Evolutionary conservation across 1,140 invertebrate species (phyloP).

Genomic region (Anthonomus grandis): DNA sequence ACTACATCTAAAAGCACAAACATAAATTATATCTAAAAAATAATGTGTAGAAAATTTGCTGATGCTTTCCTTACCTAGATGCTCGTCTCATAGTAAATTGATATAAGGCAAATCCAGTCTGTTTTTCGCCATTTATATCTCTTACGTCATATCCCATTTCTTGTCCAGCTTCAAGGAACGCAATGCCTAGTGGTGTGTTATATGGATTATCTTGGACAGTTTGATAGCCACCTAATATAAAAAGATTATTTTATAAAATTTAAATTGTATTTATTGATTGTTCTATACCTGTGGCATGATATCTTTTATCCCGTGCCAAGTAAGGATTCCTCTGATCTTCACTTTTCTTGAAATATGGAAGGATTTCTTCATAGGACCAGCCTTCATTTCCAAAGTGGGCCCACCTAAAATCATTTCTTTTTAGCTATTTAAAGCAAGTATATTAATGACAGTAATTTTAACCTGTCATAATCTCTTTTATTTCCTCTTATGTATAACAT

Average conservation of each 20-base stretch:
- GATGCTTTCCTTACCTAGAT: slow-evolving; percentile 51
- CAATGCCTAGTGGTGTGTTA: slow-evolving; percentile 74
- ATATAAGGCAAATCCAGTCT: slow-evolving; percentile 77
- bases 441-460: background rate
- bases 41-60: background rate
- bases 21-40: background rate
- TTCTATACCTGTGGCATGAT: slow-evolving; percentile 65
- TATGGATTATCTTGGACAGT: slow-evolving; percentile 78
- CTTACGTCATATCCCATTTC: slow-evolving; percentile 86
- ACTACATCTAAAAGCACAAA: slow-evolving; percentile 54
- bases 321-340: slow-evolving; percentile 82
- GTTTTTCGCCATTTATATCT: slow-evolving; percentile 73
- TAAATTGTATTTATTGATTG: background rate
- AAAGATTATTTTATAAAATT: background rate
- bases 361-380: slow-evolving; percentile 84
- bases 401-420: slow-evolving; percentile 57
- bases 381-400: slow-evolving; percentile 79
- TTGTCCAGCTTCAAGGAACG: slow-evolving; percentile 82
- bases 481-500: slow-evolving; percentile 94
- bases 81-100: slow-evolving; percentile 81
- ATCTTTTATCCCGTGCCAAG: slow-evolving; percentile 64
- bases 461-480: slow-evolving; percentile 75
- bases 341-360: slow-evolving; percentile 86
- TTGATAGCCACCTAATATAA: slow-evolving; percentile 65
- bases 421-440: slow-evolving; percentile 43